Conservation (phyloP, 2,888 invertebrate species). For the Apamea sordens region DNA sequence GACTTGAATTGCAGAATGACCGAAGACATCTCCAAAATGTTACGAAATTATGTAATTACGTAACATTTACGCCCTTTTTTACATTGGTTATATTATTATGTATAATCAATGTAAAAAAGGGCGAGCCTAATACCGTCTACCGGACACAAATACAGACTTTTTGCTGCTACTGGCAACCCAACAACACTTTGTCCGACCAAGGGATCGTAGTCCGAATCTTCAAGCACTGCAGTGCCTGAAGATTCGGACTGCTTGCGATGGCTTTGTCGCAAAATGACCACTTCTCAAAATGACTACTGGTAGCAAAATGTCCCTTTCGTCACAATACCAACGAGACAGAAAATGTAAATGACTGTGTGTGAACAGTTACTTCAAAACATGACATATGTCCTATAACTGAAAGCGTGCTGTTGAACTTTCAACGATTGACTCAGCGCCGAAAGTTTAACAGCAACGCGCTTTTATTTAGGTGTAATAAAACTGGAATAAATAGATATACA, state of each 20-base stretch:
- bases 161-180: neutral
- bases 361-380: neutral
- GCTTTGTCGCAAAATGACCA: too few species aligned
- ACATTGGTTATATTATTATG: too few species aligned
- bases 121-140: neutral
- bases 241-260: neutral
- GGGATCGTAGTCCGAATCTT: neutral
- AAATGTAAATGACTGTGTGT: too few species aligned
- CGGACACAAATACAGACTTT: neutral
- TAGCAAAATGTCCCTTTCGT: too few species aligned
- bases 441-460: neutral
- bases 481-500: neutral
- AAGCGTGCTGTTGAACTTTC: neutral
- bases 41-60: conserved; percentile 5
- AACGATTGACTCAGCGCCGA: neutral
- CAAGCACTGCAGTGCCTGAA: too few species aligned
- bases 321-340: neutral
- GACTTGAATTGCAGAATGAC: neutral
- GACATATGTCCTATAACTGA: neutral
- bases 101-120: neutral
- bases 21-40: neutral
- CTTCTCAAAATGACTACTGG: too few species aligned
- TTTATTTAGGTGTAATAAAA: conserved; percentile 2
- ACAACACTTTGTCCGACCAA: neutral
- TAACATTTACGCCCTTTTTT: too few species aligned